Evolutionary conservation across 1,140 invertebrate species (phyloP), one percentile per base, ranked within the genome.

Genomic region (Campoletis sonorensis): DNA sequence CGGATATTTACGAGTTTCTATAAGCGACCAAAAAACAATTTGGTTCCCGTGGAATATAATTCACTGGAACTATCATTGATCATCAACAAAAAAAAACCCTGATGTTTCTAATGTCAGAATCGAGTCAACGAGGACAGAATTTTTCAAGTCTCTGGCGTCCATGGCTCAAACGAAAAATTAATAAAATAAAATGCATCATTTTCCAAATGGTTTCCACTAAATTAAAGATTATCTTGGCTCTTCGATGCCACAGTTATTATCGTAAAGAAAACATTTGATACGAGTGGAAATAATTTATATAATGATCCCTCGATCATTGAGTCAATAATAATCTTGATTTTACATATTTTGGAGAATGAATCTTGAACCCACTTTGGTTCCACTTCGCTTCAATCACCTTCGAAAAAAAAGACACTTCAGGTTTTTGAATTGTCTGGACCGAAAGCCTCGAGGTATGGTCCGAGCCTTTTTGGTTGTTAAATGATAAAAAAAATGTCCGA

Each of bases 401-500:
- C 40, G 5, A 64, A 64, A 64, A 64, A 64, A 23, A 64, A 64
- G 30, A 5, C 30, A 33, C 21, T n/a, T 64, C 27, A 10, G 11
- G 21, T 26, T 23, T 23, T 64, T 23, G 61, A n/a, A 70, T 70
- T 70, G 30, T 21, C 3, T 18, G 67, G 27, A 70, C 67, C 23
- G 18, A 70, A 70, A 33, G 30, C 30, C 67, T 70, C 67, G 18
- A 70, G 67, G 30, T 54, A 18, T 0, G n/a, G 1, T 11, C 51
- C 51, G 30, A 67, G 2, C 30, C 67, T 33, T 45, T 78, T 75
- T 13, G 76, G 76, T 78, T 78, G 58, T 78, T 78, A 64, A 78
- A 78, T 78, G 61, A 78, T 70, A 70, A 70, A 70, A 33, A 18
- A 21, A 64, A 21, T 77, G n/a, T 33, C 26, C 76, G 76, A 78